Base-by-base conservation (phyloP, 2,888 invertebrate species). In the Amiota mariae region DNA sequence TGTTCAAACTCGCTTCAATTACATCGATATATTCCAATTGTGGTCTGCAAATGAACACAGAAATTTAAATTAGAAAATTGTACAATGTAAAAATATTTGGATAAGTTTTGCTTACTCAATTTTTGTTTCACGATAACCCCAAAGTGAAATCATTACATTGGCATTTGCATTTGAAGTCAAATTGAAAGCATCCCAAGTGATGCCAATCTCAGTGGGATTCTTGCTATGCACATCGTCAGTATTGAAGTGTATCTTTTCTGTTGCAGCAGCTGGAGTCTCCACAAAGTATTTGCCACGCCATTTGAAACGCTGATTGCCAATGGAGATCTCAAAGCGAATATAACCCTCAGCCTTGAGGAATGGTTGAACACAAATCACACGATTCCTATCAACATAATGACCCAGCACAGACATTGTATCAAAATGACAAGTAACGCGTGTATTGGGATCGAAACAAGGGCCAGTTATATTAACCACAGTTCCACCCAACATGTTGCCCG, bases 401-500 rank as follows among this genome's bases (percentile, higher is more conserved):
- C 96, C 97, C 11, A 92, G 89, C 0, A 97, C 96, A 74, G 94
- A 93, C 78, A 94, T 94, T 0, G 94, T 95, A 86, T 97, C 96
- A 86, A 97, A 97, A 79, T 95, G 93, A 86, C 97, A 97, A 71
- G 93, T 93, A 67, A 98, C 93, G 79, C 94, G 93, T 82, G 95
- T 94, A 1, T 91, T 91, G 0, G 92, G 92, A 79, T 94, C 92
- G 88, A 98, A 96, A 88, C 99, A 99, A 2, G 98, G 98, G 0
- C 98, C 99, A 0, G 98, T 98, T 74, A 99, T 96, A 87, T 98
- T 98, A 56, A 99, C 97, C 72, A 98, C 94, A 0, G 97, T 96
- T 1, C 99, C 99, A 3, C 99, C 99, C 79, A 98, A 91, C 98
- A 99, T 98, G 88, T 97, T 97, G 6, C 98, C 98, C 86, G 96